A percentile compares a stretch with the other conserved stretches of the same genome.
Evolutionary conservation across 2,113 vertebrate species (phyloP).

Genomic region (Bos javanicus): DNA sequence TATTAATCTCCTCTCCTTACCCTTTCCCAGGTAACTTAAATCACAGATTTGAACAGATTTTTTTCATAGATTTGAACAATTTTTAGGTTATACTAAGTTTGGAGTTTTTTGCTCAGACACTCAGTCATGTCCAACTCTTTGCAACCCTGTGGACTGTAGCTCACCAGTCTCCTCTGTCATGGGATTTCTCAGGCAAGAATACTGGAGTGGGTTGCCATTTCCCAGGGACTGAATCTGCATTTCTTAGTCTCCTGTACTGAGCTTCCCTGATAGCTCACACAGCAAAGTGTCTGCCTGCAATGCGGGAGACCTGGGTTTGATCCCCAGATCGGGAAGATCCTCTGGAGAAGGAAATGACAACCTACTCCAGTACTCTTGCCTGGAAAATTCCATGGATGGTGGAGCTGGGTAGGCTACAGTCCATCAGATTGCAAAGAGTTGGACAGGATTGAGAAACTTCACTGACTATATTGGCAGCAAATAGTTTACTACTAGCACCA

Average conservation of each 20-base stretch:
- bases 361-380: too few species aligned
- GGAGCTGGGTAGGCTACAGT: too few species aligned
- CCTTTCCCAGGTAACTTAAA: constrained; percentile 42
- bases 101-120: background rate
- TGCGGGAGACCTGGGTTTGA: too few species aligned
- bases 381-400: too few species aligned
- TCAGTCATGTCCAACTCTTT: background rate
- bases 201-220: background rate
- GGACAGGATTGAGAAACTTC: too few species aligned
- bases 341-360: background rate
- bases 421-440: too few species aligned
- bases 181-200: background rate
- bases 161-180: background rate
- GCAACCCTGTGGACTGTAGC: background rate
- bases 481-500: constrained; percentile 78
- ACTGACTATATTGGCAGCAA: background rate
- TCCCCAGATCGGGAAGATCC: background rate
- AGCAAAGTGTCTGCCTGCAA: too few species aligned
- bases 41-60: background rate
- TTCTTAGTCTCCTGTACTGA: background rate
- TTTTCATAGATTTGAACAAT: constrained; percentile 16
- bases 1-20: constrained; percentile 33
- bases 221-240: background rate
- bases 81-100: constrained; percentile 26
- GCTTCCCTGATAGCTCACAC: too few species aligned